Percentiles rank a stretch among this genome's conserved stretches.
These are phyloP conservation scores for Trinorchestia longiramus DNA, from an alignment of 1,140 invertebrate genomes.

Conservation along the genomic window DNA sequence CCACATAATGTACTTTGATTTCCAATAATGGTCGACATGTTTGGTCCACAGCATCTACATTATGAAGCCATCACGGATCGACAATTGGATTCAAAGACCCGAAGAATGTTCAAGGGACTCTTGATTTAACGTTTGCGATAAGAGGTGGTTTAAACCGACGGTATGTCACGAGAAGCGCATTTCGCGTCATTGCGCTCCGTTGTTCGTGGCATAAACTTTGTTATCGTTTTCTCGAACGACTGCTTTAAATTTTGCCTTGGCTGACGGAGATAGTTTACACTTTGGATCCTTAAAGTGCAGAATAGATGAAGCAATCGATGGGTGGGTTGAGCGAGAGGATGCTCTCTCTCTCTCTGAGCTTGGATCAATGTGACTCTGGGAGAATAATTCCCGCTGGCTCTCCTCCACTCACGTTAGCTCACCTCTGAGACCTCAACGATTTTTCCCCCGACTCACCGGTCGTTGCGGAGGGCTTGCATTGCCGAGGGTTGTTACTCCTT, in stretches of 20 bases:
- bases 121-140: constrained; percentile 32
- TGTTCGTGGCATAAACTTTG: constrained; percentile 11
- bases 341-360: not conserved
- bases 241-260: constrained; percentile 40
- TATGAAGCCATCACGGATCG: constrained; percentile 29
- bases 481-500: not conserved
- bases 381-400: constrained; percentile 47
- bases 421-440: constrained; percentile 50
- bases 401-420: constrained; percentile 50
- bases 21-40: constrained; percentile 42
- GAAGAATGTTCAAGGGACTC: constrained; percentile 10
- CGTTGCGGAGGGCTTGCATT: not conserved
- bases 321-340: constrained; percentile 19
- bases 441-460: constrained; percentile 39
- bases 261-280: constrained; percentile 38
- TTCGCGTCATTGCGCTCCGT: constrained; percentile 4
- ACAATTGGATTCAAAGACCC: constrained; percentile 13
- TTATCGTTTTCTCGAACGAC: constrained; percentile 38
- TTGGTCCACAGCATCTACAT: constrained; percentile 37
- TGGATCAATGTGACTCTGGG: constrained; percentile 50
- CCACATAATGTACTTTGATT: constrained; percentile 33
- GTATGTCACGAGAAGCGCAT: not conserved
- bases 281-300: constrained; percentile 49
- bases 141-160: not conserved
- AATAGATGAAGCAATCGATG: constrained; percentile 46